phyloP scores from a whole-genome alignment of 1,140 invertebrate species.

The Rhyacophila brunnea region DNA sequence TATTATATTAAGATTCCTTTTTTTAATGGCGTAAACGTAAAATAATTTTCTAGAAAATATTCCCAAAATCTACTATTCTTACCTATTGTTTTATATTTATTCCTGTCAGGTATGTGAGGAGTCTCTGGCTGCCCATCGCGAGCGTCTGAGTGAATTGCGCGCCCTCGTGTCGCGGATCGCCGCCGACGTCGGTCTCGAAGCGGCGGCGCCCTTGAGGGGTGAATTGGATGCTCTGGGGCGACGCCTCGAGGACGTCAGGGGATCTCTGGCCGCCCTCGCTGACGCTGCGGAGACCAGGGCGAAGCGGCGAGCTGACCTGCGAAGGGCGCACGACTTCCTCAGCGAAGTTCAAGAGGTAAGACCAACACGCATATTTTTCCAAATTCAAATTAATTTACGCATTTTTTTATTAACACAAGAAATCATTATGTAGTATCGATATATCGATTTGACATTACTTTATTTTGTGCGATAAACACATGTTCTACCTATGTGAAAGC shows the following conservation, averaged over 20 bases:
- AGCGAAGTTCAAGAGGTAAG: constrained; percentile 65
- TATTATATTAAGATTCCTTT: too few relatives aligned
- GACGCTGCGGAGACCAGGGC: constrained; percentile 70
- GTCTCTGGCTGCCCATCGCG: constrained; percentile 67
- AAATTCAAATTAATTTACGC: too few relatives aligned
- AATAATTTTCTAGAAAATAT: too few relatives aligned
- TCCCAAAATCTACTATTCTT: too few relatives aligned
- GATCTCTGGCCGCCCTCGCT: constrained; percentile 69
- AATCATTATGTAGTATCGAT: too few relatives aligned
- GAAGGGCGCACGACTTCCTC: constrained; percentile 60
- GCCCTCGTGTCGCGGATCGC: constrained; percentile 75
- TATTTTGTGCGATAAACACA: too few relatives aligned
- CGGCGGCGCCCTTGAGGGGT: constrained; percentile 65
- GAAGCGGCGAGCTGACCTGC: constrained; percentile 56
- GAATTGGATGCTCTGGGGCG: constrained; percentile 76
- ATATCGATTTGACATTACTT: too few relatives aligned
- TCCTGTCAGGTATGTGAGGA: constrained; percentile 76
- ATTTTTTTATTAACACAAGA: too few relatives aligned
- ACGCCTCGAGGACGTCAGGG: constrained; percentile 72
- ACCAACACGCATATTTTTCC: too few relatives aligned
- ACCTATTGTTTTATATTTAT: too few relatives aligned
- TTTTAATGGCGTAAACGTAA: too few relatives aligned
- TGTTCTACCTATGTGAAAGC: too few relatives aligned
- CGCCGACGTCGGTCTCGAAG: constrained; percentile 71
- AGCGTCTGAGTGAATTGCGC: constrained; percentile 66